These are phyloP conservation scores for Todus mexicanus DNA, from an alignment of 2,797 vertebrate genomes.

Conservation along the genomic window DNA sequence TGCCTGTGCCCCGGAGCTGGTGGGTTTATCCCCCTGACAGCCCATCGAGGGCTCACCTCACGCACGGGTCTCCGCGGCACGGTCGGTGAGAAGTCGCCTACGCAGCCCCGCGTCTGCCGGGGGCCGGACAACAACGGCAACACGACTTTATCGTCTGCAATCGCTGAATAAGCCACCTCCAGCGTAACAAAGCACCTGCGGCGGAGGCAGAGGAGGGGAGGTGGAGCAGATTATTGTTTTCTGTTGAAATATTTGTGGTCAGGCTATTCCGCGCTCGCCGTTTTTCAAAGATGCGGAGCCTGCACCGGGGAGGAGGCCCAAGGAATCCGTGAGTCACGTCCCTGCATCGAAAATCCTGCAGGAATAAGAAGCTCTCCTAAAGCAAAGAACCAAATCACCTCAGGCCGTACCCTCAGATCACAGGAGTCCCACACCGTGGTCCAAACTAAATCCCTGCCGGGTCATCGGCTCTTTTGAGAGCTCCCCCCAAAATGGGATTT, in stretches of 20 bases:
- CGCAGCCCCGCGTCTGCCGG: not conserved
- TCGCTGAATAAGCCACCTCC: not conserved
- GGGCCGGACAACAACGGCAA: not conserved
- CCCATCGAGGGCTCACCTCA: not conserved
- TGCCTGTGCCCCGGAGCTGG: accelerated
- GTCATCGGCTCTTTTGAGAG: not conserved
- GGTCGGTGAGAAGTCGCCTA: not conserved
- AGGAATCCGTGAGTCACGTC: not conserved
- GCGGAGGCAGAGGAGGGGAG: not conserved
- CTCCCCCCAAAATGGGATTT: not conserved
- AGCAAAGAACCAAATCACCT: not conserved
- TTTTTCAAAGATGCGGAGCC: not conserved
- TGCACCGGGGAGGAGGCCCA: not conserved
- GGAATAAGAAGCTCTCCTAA: not conserved
- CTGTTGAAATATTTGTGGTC: not conserved
- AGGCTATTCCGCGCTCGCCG: not conserved
- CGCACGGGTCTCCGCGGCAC: accelerated
- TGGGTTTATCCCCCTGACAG: not conserved
- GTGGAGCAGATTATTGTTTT: not conserved
- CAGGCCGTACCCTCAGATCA: accelerated
- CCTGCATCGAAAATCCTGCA: not conserved
- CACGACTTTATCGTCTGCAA: not conserved
- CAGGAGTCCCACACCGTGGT: accelerated
- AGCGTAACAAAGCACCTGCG: accelerated
- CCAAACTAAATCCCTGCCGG: not conserved